Evolutionary conservation across 2,113 vertebrate genomes (phyloP).

Genomic region (Dasyurus viverrinus): DNA sequence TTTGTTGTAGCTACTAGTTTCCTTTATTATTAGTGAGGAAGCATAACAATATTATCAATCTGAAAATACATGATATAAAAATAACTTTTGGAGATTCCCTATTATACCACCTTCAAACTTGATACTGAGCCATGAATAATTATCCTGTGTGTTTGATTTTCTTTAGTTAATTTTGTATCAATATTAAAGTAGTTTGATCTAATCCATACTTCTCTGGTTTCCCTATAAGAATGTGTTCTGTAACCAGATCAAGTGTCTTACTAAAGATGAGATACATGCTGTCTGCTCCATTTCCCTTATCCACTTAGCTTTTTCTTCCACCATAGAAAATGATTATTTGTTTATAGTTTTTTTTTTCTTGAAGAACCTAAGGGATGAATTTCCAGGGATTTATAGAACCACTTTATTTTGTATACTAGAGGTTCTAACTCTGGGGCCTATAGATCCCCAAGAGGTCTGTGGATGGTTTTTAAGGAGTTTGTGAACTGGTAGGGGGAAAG

Average conservation of each 20-base stretch:
- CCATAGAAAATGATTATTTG: not conserved
- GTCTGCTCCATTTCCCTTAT: conserved; percentile 61
- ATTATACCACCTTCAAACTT: conserved; percentile 27
- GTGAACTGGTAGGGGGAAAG: not conserved
- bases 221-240: conserved; percentile 50
- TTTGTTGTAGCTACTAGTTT: not conserved
- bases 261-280: conserved; percentile 55
- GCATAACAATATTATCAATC: not conserved
- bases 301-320: conserved; percentile 27
- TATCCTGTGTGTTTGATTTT: conserved; percentile 56
- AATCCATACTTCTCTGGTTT: conserved; percentile 66
- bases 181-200: conserved; percentile 61
- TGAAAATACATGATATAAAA: conserved; percentile 44
- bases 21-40: conserved; percentile 10
- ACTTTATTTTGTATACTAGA: conserved; percentile 22
- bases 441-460: not conserved
- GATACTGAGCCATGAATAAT: conserved; percentile 46
- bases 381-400: conserved; percentile 4
- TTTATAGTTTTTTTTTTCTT: conserved; percentile 20
- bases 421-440: not conserved
- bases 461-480: not conserved
- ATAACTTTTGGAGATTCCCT: conserved; percentile 4
- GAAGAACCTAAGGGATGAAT: not conserved
- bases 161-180: conserved; percentile 65
- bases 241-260: conserved; percentile 58